Evolutionary conservation across 2,113 vertebrate species (phyloP).

Genomic region (Oxyura jamaicensis): DNA sequence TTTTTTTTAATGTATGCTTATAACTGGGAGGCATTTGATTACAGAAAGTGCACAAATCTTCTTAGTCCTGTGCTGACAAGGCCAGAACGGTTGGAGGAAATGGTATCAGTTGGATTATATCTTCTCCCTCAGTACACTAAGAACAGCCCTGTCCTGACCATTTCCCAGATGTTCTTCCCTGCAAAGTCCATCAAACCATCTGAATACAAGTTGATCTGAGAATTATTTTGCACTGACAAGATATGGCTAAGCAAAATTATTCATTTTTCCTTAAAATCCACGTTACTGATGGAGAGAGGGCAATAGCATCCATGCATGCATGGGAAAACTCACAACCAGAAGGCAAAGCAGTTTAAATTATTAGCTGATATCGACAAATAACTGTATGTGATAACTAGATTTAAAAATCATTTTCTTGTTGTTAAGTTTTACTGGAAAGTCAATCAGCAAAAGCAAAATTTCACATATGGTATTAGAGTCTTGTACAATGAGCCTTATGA

Average conservation of each 20-base stretch:
- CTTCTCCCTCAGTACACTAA: neutral
- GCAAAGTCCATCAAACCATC: fast-evolving
- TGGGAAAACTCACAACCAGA: neutral
- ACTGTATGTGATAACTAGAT: neutral
- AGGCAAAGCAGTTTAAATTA: neutral
- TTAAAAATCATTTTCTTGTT: neutral
- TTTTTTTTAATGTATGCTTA: neutral
- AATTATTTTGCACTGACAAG: neutral
- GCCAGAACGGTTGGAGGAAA: neutral
- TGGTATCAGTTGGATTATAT: neutral
- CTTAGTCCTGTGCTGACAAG: neutral
- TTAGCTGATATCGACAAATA: neutral
- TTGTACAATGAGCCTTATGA: neutral
- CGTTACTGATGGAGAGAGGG: neutral
- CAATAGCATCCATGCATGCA: fast-evolving
- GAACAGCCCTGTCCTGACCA: neutral
- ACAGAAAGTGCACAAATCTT: neutral
- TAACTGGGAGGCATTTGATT: neutral
- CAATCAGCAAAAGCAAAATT: neutral
- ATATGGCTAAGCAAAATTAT: neutral
- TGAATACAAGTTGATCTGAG: neutral
- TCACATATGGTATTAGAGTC: neutral
- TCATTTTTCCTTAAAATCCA: neutral
- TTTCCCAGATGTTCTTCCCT: neutral
- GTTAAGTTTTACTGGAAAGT: neutral